A percentile compares a stretch with the other conserved stretches of the same genome.
These are phyloP conservation scores for Pseudorhombus dupliciocellatus DNA, from an alignment of 2,113 vertebrate species.

Conservation along the genomic window DNA sequence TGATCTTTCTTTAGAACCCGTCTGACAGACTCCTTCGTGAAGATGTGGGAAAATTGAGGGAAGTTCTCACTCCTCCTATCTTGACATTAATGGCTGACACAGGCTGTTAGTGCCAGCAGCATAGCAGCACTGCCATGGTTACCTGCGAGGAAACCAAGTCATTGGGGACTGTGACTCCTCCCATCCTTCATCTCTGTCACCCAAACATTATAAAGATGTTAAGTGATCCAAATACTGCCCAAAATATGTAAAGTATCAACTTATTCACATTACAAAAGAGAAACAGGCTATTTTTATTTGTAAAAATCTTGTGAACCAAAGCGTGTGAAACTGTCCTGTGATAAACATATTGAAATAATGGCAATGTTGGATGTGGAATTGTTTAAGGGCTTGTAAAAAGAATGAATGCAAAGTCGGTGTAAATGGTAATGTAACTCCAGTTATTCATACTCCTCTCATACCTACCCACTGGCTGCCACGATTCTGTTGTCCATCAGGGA, in stretches of 20 bases:
- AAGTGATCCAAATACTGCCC: slow-evolving; percentile 39
- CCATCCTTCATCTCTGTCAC: slow-evolving; percentile 26
- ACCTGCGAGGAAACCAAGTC: slow-evolving; percentile 71
- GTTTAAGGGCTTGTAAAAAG: not conserved
- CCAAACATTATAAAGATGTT: slow-evolving; percentile 70
- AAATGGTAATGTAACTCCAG: not conserved
- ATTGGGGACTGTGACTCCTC: slow-evolving; percentile 63
- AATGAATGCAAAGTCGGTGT: not conserved
- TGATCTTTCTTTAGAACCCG: slow-evolving; percentile 10
- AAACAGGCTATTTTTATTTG: not conserved
- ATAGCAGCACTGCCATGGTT: slow-evolving; percentile 73
- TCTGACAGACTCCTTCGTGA: slow-evolving; percentile 9
- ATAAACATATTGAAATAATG: not conserved
- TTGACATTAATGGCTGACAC: slow-evolving; percentile 50
- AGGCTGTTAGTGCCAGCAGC: slow-evolving; percentile 52
- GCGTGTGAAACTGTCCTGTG: too few relatives aligned
- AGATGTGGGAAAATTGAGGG: slow-evolving; percentile 38
- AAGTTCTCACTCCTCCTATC: slow-evolving; percentile 52
- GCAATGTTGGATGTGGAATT: not conserved
- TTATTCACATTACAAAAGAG: not conserved
- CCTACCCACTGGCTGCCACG: slow-evolving; percentile 6
- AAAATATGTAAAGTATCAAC: not conserved
- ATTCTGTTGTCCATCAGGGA: slow-evolving; percentile 43
- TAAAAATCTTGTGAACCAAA: not conserved
- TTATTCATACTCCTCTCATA: slow-evolving; percentile 4